Evolutionary conservation across 2,113 vertebrate species (phyloP).

Genomic region (Poeciliopsis occidentalis): DNA sequence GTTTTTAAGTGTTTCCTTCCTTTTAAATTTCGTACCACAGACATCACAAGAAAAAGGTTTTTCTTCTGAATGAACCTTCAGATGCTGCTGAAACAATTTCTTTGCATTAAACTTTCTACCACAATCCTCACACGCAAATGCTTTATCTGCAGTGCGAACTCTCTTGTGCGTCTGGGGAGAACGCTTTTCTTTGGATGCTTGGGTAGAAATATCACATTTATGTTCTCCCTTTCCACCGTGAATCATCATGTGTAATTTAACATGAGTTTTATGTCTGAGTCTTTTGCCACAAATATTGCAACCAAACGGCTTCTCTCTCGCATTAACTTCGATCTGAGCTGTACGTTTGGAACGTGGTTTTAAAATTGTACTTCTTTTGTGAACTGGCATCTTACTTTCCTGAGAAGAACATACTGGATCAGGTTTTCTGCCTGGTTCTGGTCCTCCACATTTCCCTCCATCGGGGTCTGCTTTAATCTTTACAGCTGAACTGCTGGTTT

Average conservation of each 20-base stretch:
- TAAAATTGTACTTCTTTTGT: background rate
- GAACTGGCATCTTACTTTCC: background rate
- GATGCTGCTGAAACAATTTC: background rate
- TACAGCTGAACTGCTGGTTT: background rate
- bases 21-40: background rate
- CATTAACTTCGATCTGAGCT: background rate
- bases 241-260: background rate
- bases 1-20: background rate
- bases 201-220: background rate
- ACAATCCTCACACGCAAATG: background rate
- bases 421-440: background rate
- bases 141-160: slow-evolving; percentile 2
- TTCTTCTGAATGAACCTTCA: background rate
- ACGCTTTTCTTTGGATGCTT: background rate
- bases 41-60: slow-evolving; percentile 1
- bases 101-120: background rate
- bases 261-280: background rate
- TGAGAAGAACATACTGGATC: background rate
- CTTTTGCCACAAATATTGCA: slow-evolving; percentile 4
- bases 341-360: background rate
- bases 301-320: background rate
- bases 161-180: background rate
- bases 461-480: background rate
- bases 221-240: background rate
- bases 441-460: background rate